Evolutionary conservation across 2,113 vertebrate species (phyloP).

Genomic region (Thunnus thynnus): DNA sequence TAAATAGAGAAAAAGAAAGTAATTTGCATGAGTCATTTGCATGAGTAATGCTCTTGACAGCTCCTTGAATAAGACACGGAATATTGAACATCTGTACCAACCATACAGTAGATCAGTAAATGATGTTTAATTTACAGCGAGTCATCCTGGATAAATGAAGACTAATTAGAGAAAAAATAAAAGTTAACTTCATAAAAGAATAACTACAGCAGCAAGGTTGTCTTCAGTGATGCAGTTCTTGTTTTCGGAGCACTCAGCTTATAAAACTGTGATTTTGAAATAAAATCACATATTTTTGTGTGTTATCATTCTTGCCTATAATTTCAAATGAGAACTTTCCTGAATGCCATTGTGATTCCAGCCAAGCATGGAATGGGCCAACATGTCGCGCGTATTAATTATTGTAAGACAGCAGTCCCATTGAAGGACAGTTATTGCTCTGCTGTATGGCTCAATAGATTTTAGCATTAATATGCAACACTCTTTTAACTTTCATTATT

Average conservation of each 20-base stretch:
- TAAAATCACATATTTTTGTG: not conserved
- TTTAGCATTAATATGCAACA: slow-evolving; percentile 76
- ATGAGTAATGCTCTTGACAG: slow-evolving; percentile 18
- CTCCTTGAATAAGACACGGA: slow-evolving; percentile 30
- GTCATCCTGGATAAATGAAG: slow-evolving; percentile 9
- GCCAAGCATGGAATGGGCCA: slow-evolving; percentile 5
- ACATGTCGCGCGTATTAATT: slow-evolving; percentile 30
- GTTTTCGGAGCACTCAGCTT: not conserved
- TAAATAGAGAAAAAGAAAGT: no score
- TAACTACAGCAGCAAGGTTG: not conserved
- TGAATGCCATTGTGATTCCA: slow-evolving; percentile 21
- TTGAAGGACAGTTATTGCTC: slow-evolving; percentile 59
- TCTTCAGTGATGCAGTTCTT: not conserved
- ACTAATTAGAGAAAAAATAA: slow-evolving; percentile 30
- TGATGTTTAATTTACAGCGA: slow-evolving; percentile 23
- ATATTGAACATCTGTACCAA: slow-evolving; percentile 27
- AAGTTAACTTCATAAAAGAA: not conserved
- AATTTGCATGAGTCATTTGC: not conserved
- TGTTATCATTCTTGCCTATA: not conserved
- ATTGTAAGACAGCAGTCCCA: slow-evolving; percentile 57
- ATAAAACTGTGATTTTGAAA: not conserved
- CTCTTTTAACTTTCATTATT: slow-evolving; percentile 75
- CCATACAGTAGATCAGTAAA: slow-evolving; percentile 16
- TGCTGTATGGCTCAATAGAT: slow-evolving; percentile 55
- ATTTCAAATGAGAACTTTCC: slow-evolving; percentile 31